Percentiles rank a stretch among this genome's conserved stretches.
Evolutionary conservation across 2,888 invertebrate species (phyloP).

Genomic region (Melangyna quadrimaculata): DNA sequence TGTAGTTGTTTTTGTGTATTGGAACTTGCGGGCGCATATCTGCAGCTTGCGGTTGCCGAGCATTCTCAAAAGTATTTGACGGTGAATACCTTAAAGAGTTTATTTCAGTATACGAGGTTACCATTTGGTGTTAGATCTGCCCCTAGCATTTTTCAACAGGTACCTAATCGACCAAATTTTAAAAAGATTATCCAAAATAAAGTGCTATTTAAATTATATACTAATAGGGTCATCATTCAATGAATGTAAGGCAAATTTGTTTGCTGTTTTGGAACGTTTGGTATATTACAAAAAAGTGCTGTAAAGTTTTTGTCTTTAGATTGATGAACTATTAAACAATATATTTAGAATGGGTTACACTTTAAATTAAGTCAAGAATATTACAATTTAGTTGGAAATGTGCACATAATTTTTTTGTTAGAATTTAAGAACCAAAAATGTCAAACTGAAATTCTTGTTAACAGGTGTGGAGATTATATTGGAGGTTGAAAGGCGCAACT

Average conservation of each 20-base stretch:
- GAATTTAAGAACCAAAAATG: no score
- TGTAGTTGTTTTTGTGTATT: background rate
- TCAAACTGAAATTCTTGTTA: background rate
- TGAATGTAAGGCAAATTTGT: background rate
- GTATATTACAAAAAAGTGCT: no score
- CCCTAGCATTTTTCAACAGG: background rate
- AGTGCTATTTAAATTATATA: background rate
- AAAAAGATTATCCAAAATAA: background rate
- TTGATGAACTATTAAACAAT: no score
- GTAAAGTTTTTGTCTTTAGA: no score
- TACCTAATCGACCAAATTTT: background rate
- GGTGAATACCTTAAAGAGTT: background rate
- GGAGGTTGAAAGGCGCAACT: no score
- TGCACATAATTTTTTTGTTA: no score
- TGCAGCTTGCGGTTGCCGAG: background rate
- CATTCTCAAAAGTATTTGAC: slow-evolving; percentile 2
- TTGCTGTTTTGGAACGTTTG: background rate
- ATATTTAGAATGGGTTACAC: no score
- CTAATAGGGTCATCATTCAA: background rate
- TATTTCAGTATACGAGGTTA: slow-evolving; percentile 10
- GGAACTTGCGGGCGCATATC: slow-evolving; percentile 1
- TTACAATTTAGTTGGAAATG: no score
- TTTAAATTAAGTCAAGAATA: no score
- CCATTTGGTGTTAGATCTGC: slow-evolving; percentile 3
- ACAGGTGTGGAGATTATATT: no score